These are phyloP conservation scores for Chloroceryle aenea DNA, from an alignment of 2,113 vertebrate genomes.

Conservation along the genomic window DNA sequence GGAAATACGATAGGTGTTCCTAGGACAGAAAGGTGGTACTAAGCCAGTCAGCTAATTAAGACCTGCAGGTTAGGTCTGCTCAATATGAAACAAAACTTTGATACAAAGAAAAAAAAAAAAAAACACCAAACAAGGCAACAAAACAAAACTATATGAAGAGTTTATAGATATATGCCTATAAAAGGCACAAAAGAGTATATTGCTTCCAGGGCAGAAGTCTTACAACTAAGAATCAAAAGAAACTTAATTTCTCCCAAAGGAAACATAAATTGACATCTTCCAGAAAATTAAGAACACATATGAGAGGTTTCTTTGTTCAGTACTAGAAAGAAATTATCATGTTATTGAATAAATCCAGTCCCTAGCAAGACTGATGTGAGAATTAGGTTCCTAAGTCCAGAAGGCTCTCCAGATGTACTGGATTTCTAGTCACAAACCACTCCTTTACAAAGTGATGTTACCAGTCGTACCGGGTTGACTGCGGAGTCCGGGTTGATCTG, in stretches of 20 bases:
- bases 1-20: slow-evolving; percentile 98
- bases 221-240: background rate
- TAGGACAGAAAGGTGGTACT: slow-evolving; percentile 61
- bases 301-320: background rate
- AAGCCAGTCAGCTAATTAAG: background rate
- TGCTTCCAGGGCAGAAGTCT: background rate
- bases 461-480: slow-evolving; percentile 89
- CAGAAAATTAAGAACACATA: background rate
- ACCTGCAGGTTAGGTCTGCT: background rate
- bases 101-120: background rate
- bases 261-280: background rate
- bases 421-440: background rate
- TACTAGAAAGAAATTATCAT: background rate
- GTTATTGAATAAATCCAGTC: background rate
- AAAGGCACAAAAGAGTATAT: background rate
- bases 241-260: background rate
- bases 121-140: background rate
- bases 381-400: background rate
- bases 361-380: background rate
- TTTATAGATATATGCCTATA: background rate
- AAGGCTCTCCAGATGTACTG: background rate
- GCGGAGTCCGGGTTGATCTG: slow-evolving; percentile 98
- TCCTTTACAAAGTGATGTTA: background rate
- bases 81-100: background rate
- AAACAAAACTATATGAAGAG: background rate